These are phyloP conservation scores for Eremophila alpestris DNA, from an alignment of 2,797 vertebrate species.

Conservation along the genomic window DNA sequence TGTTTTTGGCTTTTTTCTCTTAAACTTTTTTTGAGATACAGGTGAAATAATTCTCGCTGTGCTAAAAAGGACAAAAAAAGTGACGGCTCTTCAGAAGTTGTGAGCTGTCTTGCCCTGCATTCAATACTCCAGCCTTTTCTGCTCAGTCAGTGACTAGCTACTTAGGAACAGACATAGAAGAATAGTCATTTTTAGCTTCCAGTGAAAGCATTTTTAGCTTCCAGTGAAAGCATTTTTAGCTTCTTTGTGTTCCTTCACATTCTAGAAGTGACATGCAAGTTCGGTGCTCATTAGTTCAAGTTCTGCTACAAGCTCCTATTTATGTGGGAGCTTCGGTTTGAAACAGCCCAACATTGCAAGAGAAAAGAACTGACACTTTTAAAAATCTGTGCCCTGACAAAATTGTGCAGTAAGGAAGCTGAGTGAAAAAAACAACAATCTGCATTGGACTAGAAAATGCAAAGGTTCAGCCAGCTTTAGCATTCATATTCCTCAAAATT, in stretches of 20 bases:
- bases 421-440: background rate
- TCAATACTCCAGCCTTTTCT: background rate
- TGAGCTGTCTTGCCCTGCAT: background rate
- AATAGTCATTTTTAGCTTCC: constrained; percentile 27
- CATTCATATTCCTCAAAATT: background rate
- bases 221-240: constrained; percentile 11
- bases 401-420: background rate
- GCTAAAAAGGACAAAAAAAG: background rate
- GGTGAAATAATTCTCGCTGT: background rate
- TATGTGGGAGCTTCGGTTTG: background rate
- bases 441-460: background rate
- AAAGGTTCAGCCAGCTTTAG: background rate
- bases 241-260: background rate
- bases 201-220: constrained; percentile 26
- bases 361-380: background rate
- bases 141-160: background rate
- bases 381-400: background rate
- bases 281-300: constrained; percentile 10
- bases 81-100: background rate
- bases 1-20: rapidly evolving
- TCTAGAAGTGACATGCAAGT: background rate
- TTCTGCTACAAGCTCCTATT: background rate
- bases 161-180: background rate
- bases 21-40: background rate
- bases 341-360: background rate